Base-by-base conservation (phyloP, 2,888 invertebrate species). In the Drosophila vallismaia region DNA sequence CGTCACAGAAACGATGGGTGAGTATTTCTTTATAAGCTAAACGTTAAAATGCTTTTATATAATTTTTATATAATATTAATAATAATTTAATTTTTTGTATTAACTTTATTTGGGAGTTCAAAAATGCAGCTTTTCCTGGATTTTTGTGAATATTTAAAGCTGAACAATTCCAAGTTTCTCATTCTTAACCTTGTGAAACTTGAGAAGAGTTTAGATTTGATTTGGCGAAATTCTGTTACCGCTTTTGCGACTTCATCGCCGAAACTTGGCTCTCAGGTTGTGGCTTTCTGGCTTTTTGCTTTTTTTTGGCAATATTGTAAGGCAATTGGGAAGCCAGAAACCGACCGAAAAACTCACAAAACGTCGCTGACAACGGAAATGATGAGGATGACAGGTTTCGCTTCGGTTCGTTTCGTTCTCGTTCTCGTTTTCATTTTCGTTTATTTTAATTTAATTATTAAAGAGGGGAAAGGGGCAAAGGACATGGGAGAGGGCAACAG, bases 381-480 rank as follows among this genome's bases (percentile, higher is more conserved):
- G 48, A 50, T 51, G 52, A 46, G 28, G 26, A 51, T 24, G 31
- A 69, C 59, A 52, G 66, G 59, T 70, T 73, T 63, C 55, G 8
- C 6, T 42, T 42, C n/a, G n/a, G n/a, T n/a, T n/a, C n/a, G n/a
- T n/a, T n/a, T n/a, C n/a, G n/a, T n/a, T n/a, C n/a, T n/a, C 40
- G 40, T 42, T 42, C 12, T 19, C 40, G 2, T 42, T 48, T 48
- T 50, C 44, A 0, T 31, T 42, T 52, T 44, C 50, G 28, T 77
- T 71, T 71, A 75, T 73, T 82, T 86, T 76, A 84, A 86, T 82
- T 86, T 68, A 83, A 80, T 83, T 83, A 80, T 80, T 86, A 75
- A 63, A 59, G 48, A 53, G 19, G 44, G 24, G 55, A 26, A 44
- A n/a, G 40, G 48, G 8, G 28, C 9, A 29, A 42, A 29, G 29